Base-by-base conservation (phyloP, 2,113 vertebrate genomes). In the Machaerirhynchus nigripectus region DNA sequence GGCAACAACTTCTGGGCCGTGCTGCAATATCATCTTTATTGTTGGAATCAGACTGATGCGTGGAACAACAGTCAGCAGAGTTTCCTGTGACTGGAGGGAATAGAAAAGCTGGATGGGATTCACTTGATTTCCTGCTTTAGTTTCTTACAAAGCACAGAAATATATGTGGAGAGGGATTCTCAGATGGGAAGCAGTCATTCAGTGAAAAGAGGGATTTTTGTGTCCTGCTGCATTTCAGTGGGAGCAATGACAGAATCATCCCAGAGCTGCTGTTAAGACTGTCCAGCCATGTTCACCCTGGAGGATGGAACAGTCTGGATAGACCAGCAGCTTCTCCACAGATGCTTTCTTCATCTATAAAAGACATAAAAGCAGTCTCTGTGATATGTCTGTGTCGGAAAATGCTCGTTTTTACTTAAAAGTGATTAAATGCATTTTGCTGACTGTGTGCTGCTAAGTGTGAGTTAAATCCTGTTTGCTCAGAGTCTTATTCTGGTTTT, bases 1-100 rank as follows among this genome's bases (percentile, higher is more conserved):
- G 23, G 14, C 73, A 39, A 52, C 11, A 49, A 0, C 15, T 71
- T 56, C 9, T 28, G 10, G 37, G 49, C 56, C 5, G 1, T 20
- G 30, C 49, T 76, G 67, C 33, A 26, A 3, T 22, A 16, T 10
- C 19, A 1, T 35, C 23, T 84, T 65, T 37, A 13, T 55, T 8
- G 4, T 27, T 24, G 2, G 37, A 80, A 69, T 30, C 31, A 46
- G 57, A 21, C 49, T 44, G 44, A 24, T 61, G 15, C 0, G 0
- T 50, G 50, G 60, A 79, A 23, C 22, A 78, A 7, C 27, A 46
- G 39, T 21, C 52, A n/a, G 24, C 56, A 42, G 26, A 65, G 52
- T 37, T 78, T 78, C 53, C 69, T 37, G 15, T 78, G 42, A 26
- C 30, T 17, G 24, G 40, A 46, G 18, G 21, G 30, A 39, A 28